Evolutionary conservation across 30 jellyfish, hydroid and myxozoan genomes (phyloP).

Genomic region (Catostylus mosaicus): DNA sequence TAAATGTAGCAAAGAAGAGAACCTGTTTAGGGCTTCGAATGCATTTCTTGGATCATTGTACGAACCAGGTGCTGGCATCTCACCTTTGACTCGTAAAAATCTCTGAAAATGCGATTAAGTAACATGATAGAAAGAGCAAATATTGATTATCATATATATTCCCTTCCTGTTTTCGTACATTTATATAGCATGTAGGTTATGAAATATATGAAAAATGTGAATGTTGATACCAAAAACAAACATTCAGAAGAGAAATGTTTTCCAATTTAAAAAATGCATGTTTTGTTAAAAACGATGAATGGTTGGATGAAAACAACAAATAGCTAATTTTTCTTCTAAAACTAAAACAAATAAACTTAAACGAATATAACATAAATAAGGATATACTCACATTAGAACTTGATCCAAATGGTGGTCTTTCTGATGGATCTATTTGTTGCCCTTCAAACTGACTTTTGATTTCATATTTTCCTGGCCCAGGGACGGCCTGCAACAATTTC

Average conservation of each 20-base stretch:
- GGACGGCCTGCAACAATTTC: slow-evolving; percentile 78
- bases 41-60: slow-evolving; percentile 91
- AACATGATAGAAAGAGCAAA: not conserved
- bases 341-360: too few relatives aligned
- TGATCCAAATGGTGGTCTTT: slow-evolving; percentile 82
- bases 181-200: too few relatives aligned
- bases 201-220: too few relatives aligned
- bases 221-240: too few relatives aligned
- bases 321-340: too few relatives aligned
- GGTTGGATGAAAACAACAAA: too few relatives aligned
- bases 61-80: slow-evolving; percentile 86
- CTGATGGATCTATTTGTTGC: slow-evolving; percentile 55
- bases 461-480: slow-evolving; percentile 95
- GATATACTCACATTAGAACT: slow-evolving; percentile 65
- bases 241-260: too few relatives aligned
- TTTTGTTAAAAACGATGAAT: too few relatives aligned
- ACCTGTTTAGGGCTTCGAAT: slow-evolving; percentile 75
- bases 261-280: too few relatives aligned
- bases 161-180: too few relatives aligned
- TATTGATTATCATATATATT: not conserved
- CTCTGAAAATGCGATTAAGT: slow-evolving; percentile 33
- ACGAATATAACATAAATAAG: too few relatives aligned
- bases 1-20: not conserved
- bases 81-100: slow-evolving; percentile 29
- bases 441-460: slow-evolving; percentile 79